Percentiles rank a stretch among this genome's conserved stretches.
Evolutionary conservation across 2,113 vertebrate species (phyloP).

Genomic region (Platanista minor): DNA sequence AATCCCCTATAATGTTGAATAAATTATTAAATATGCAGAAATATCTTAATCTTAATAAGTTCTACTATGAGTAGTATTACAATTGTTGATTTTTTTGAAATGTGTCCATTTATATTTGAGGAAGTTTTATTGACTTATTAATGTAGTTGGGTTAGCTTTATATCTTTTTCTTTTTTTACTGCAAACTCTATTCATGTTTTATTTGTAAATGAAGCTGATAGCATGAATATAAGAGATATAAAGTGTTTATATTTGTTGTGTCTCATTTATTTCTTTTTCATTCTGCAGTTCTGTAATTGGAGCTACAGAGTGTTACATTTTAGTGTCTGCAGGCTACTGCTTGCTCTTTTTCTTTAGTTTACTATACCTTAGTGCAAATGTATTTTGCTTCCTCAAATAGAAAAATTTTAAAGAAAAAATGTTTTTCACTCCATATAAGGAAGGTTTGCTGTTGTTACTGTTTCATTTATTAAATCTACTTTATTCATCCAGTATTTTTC

Average conservation of each 20-base stretch:
- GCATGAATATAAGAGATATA: background rate
- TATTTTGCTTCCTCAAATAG: conserved; percentile 49
- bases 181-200: conserved; percentile 16
- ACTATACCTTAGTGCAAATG: conserved; percentile 53
- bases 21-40: conserved; percentile 18
- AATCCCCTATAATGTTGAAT: background rate
- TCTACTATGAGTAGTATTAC: background rate
- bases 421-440: background rate
- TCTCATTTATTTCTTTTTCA: conserved; percentile 54
- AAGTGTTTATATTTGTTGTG: conserved; percentile 49
- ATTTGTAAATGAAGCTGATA: conserved; percentile 36
- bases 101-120: background rate
- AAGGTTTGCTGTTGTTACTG: background rate
- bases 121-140: conserved; percentile 21
- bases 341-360: conserved; percentile 54
- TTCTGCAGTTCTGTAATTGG: conserved; percentile 49
- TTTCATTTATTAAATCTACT: conserved; percentile 22
- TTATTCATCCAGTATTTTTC: background rate
- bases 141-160: background rate
- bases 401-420: conserved; percentile 16
- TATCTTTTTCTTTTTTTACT: background rate
- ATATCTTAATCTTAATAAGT: conserved; percentile 14
- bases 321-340: conserved; percentile 57
- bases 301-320: conserved; percentile 54
- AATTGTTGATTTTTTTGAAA: background rate